These are phyloP conservation scores for Taeniopygia guttata DNA, from an alignment of 2,797 vertebrate species.

Conservation along the genomic window DNA sequence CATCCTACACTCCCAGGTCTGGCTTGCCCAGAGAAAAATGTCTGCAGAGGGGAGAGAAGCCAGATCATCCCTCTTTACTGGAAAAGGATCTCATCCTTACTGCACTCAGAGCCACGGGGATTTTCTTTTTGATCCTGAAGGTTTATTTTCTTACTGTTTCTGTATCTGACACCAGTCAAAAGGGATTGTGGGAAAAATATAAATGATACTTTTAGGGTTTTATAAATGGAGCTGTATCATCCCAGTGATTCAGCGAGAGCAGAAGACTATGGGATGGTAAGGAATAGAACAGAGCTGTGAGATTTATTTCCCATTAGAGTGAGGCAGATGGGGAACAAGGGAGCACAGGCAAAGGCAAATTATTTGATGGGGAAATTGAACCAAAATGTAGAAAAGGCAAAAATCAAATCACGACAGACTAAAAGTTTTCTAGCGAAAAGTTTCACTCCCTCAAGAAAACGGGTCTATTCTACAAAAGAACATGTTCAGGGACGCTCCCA, in stretches of 20 bases:
- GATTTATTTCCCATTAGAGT: constrained; percentile 18
- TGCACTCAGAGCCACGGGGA: not conserved
- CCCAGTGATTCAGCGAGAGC: not conserved
- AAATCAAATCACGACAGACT: not conserved
- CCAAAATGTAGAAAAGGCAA: not conserved
- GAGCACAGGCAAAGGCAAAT: not conserved
- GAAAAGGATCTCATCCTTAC: not conserved
- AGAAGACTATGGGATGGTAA: not conserved
- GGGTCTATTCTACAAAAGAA: not conserved
- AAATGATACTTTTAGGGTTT: not conserved
- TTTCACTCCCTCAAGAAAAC: not conserved
- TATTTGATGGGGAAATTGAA: not conserved
- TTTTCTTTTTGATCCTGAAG: not conserved
- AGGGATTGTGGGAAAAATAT: not conserved
- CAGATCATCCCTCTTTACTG: not conserved
- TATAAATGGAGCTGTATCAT: not conserved
- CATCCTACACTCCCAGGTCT: accelerated
- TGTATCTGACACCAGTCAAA: not conserved
- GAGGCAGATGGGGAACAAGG: not conserved
- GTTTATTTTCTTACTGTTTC: constrained; percentile 2
- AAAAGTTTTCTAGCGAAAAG: not conserved
- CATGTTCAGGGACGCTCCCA: not conserved
- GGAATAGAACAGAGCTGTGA: not conserved
- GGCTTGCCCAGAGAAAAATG: not conserved
- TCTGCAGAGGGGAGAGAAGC: not conserved